Evolutionary conservation across 2,888 invertebrate genomes (phyloP), one percentile per base, ranked within the genome.

Genomic region (Nomada lathburiana): DNA sequence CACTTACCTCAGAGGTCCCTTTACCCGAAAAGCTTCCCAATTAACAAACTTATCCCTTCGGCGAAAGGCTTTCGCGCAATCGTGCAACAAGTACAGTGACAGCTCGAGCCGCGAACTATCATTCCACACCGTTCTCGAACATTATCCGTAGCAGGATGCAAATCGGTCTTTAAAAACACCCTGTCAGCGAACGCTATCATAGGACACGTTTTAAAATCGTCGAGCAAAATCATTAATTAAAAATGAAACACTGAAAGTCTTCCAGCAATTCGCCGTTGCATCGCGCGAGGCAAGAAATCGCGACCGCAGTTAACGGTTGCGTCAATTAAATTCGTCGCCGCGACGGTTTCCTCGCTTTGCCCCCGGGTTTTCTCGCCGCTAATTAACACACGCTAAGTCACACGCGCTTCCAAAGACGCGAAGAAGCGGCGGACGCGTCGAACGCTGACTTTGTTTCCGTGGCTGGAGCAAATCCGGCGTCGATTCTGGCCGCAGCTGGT

Each of bases 321-420:
- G 84, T 86, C 84, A 86, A 86, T 86, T 86, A 86, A 36, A 84
- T 86, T 78, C 65, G 69, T 65, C 71, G 75, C 69, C 67, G 63
- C 60, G 59, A 26, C 57, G 59, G 36, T 76, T 70, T 73, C 73
- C 74, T 68, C 65, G 10, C 47, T 47, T 47, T 47, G 47, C 4
- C 47, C 10, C 47, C 1, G 50, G 74, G 70, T 63, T 59, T 64
- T 71, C 53, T 62, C 57, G 50, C 59, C 47, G 63, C 81, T 85
- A 85, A 85, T 86, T 85, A 85, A 63, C 53, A 53, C 10, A n/a
- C n/a, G n/a, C n/a, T n/a, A n/a, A n/a, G n/a, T n/a, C n/a, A 70
- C 67, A 52, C 47, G 9, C 13, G 53, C 23, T 50, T 20, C 36
- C 16, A 44, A 71, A 75, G 65, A 50, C 59, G 52, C 20, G 9